Conservation (phyloP, 2,113 vertebrate genomes). For the Ceyx cyanopectus region DNA sequence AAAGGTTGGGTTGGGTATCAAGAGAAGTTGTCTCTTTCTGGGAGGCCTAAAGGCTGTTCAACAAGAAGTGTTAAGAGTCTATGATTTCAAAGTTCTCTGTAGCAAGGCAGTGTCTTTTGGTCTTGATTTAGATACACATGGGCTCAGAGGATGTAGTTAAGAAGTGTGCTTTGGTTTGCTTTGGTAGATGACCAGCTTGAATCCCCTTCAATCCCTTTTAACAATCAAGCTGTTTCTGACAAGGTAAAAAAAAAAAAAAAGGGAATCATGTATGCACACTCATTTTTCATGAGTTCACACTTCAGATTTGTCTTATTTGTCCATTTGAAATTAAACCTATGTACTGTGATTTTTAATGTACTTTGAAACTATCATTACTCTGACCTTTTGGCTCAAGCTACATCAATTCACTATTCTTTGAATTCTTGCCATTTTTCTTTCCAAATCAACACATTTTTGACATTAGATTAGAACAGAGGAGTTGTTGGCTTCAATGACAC, state of each 20-base stretch:
- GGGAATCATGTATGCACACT: rapidly evolving
- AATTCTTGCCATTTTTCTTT: not conserved
- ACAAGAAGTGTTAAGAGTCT: not conserved
- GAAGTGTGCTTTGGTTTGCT: not conserved
- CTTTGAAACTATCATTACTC: not conserved
- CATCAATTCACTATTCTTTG: not conserved
- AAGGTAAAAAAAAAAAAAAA: not conserved
- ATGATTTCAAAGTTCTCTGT: not conserved
- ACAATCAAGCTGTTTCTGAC: not conserved
- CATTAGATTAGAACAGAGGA: not conserved
- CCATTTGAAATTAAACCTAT: not conserved
- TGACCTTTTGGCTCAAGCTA: not conserved
- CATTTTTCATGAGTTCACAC: not conserved
- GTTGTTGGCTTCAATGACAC: not conserved
- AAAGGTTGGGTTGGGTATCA: not conserved
- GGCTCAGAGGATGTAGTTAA: not conserved
- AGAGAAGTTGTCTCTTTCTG: not conserved
- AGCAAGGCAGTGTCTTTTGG: not conserved
- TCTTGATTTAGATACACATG: not conserved
- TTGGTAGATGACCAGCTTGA: not conserved
- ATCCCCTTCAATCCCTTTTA: not conserved
- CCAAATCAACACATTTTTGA: not conserved
- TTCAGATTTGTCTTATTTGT: not conserved
- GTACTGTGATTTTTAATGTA: not conserved
- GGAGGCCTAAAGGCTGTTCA: not conserved